Percentiles rank a stretch among this genome's conserved stretches.
These are phyloP conservation scores for Pimpla rufipes DNA, from an alignment of 2,888 invertebrate genomes.

Conservation along the genomic window DNA sequence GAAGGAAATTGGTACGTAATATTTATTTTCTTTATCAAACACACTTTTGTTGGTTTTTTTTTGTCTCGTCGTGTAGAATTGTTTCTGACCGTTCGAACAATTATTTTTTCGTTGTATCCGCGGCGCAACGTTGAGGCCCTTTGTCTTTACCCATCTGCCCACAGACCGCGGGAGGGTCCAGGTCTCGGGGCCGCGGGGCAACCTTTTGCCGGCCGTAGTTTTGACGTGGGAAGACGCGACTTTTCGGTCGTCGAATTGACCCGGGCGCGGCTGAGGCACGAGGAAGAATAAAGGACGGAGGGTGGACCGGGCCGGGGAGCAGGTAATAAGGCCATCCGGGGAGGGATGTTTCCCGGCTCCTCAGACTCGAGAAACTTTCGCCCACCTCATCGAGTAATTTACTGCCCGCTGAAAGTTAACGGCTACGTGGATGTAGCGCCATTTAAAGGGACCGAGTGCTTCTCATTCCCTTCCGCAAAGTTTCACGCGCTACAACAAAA, in stretches of 20 bases:
- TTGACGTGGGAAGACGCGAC: slow-evolving; percentile 8
- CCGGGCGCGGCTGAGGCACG: neutral
- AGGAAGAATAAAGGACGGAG: neutral
- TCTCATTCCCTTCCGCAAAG: slow-evolving; percentile 56
- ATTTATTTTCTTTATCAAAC: neutral
- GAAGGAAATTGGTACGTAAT: no score
- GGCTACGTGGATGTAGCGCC: neutral
- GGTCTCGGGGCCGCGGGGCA: neutral
- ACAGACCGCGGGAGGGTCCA: neutral
- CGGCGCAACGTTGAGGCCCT: neutral
- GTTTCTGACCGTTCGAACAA: no score
- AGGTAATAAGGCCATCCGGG: slow-evolving; percentile 7
- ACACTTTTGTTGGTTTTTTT: neutral
- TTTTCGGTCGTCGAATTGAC: slow-evolving; percentile 5
- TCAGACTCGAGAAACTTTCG: slow-evolving; percentile 29
- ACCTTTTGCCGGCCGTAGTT: slow-evolving; percentile 1
- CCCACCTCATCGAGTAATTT: slow-evolving; percentile 68
- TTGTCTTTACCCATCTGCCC: slow-evolving; percentile 21
- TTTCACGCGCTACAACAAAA: slow-evolving; percentile 49
- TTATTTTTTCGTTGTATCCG: neutral
- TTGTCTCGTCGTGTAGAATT: neutral
- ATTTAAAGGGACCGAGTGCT: slow-evolving; percentile 63
- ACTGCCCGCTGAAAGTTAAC: slow-evolving; percentile 36
- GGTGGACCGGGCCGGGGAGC: neutral
- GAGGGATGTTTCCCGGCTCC: neutral